Conservation (phyloP, 2,888 invertebrate species). For the Dynastes hyllus region DNA sequence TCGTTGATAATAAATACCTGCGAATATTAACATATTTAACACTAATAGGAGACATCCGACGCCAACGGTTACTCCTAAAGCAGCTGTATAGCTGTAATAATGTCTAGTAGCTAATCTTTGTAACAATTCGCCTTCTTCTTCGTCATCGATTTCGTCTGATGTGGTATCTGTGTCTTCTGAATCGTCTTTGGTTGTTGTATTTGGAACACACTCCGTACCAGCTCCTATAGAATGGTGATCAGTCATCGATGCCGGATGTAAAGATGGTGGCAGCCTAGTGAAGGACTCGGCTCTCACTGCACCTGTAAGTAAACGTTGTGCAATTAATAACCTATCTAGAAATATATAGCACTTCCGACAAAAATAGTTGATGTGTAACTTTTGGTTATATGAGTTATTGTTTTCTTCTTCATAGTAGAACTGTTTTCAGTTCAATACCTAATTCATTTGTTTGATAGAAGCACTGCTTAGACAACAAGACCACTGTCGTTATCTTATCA, state of each 20-base stretch:
- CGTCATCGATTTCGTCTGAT: conserved; percentile 66
- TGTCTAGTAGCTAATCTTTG: conserved; percentile 74
- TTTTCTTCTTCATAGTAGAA: too few species aligned
- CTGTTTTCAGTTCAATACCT: too few species aligned
- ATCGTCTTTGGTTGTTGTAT: conserved; percentile 61
- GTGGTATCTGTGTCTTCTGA: conserved; percentile 62
- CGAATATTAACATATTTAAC: conserved; percentile 83
- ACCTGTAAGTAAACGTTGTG: conserved; percentile 65
- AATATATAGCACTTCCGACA: too few species aligned
- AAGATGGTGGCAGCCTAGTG: conserved; percentile 70
- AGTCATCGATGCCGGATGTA: conserved; percentile 65
- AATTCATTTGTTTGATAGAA: too few species aligned
- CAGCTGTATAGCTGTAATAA: conserved; percentile 83
- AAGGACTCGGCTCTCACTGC: conserved; percentile 72
- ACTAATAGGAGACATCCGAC: conserved; percentile 83
- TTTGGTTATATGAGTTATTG: too few species aligned
- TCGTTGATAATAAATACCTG: conserved; percentile 84
- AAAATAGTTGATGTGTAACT: too few species aligned
- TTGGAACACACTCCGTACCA: conserved; percentile 68
- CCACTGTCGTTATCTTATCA: too few species aligned
- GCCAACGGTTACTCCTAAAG: conserved; percentile 84
- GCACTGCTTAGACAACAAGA: too few species aligned
- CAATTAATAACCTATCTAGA: not conserved
- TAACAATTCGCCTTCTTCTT: conserved; percentile 73
- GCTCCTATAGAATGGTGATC: conserved; percentile 65